These are phyloP conservation scores for Agelas oroides DNA, from an alignment of 37 sponge, comb jelly and placozoan species.

Conservation along the genomic window DNA sequence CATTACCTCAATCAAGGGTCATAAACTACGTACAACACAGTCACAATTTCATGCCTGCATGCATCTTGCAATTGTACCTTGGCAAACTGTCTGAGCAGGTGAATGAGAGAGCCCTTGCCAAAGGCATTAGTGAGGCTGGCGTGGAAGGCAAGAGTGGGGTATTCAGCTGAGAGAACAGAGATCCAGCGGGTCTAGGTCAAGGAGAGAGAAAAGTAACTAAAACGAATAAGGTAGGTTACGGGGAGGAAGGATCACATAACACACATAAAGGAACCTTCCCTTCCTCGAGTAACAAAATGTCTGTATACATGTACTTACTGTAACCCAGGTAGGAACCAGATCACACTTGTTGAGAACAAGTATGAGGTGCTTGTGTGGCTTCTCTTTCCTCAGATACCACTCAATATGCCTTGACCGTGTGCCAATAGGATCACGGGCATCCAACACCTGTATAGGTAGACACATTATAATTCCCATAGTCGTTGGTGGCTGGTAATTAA, in stretches of 20 bases:
- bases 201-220: neutral
- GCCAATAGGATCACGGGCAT: constrained; percentile 95
- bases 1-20: neutral
- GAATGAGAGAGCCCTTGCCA: constrained; percentile 98
- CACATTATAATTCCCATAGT: neutral
- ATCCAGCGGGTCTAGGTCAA: constrained; percentile 93
- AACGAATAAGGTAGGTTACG: constrained; percentile 8
- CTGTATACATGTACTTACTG: constrained; percentile 71
- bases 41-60: no score
- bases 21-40: neutral
- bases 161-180: constrained; percentile 81
- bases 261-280: no score
- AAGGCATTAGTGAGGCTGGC: constrained; percentile 95
- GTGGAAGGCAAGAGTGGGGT: constrained; percentile 98
- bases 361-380: constrained; percentile 95
- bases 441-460: constrained; percentile 81
- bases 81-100: constrained; percentile 96
- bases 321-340: constrained; percentile 97
- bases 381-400: constrained; percentile 86
- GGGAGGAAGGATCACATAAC: no score
- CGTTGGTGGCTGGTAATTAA: neutral
- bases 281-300: no score
- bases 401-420: constrained; percentile 95
- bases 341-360: constrained; percentile 99
- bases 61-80: no score